Percentiles rank a stretch among this genome's conserved stretches.
Evolutionary conservation across 35 echinoderm and acorn worm genomes (phyloP).

Genomic region (Eucidaris tribuloides): DNA sequence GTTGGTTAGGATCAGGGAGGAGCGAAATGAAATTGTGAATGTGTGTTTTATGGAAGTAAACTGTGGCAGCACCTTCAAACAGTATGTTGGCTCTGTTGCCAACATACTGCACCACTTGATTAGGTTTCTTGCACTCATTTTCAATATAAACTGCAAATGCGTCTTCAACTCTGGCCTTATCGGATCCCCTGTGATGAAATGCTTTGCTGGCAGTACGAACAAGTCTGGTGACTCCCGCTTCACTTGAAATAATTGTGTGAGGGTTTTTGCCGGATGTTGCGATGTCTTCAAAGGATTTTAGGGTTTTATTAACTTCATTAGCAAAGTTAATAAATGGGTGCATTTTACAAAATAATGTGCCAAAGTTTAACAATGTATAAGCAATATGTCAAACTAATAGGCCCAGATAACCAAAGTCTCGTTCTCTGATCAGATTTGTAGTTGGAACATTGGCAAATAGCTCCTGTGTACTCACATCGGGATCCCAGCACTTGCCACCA

Average conservation of each 20-base stretch:
- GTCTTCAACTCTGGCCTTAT: constrained; percentile 38
- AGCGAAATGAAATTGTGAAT: constrained; percentile 24
- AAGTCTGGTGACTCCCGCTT: too few species aligned
- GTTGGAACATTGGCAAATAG: constrained; percentile 26
- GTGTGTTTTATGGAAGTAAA: constrained; percentile 35
- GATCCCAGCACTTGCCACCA: constrained; percentile 40
- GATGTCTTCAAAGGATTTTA: too few species aligned
- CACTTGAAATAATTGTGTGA: too few species aligned
- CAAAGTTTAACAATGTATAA: too few species aligned
- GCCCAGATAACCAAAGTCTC: constrained; percentile 62
- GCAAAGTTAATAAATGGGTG: too few species aligned
- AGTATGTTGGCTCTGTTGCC: constrained; percentile 59
- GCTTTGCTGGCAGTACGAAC: constrained; percentile 48
- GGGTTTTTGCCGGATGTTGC: too few species aligned
- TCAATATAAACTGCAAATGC: background rate
- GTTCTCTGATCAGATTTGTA: constrained; percentile 46
- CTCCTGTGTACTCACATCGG: background rate
- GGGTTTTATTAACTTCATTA: too few species aligned
- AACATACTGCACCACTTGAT: background rate
- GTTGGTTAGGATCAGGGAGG: constrained; percentile 38
- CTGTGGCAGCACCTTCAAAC: constrained; percentile 32
- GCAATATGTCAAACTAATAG: too few species aligned
- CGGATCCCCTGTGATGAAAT: constrained; percentile 28
- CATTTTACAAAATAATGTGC: too few species aligned
- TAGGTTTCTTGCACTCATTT: background rate